Evolutionary conservation across 2,113 vertebrate species (phyloP), one percentile per base, ranked within the genome.

Genomic region (Upupa epops): DNA sequence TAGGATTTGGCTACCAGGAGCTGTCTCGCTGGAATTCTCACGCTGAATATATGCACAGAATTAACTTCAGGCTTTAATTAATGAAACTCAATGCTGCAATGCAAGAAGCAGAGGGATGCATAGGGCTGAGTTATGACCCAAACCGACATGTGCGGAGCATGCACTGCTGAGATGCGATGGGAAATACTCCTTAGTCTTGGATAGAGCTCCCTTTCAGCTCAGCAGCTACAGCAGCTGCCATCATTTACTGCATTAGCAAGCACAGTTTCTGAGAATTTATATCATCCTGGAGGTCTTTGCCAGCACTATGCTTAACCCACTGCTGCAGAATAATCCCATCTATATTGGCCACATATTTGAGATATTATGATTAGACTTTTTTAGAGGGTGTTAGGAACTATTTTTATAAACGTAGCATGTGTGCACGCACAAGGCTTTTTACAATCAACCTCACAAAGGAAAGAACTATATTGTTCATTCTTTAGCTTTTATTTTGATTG

Each of bases 211-310:
- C 83, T 84, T 76, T 88, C 93, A 96, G 95, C 37, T 77, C 96
- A 88, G 92, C 88, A 63, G 79, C 81, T 85, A 29, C 17, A 65
- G 97, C 96, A 97, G 96, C 96, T 97, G 96, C 83, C 87, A 17
- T 91, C 90, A 66, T 94, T 88, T 79, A 95, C 86, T 92, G 88
- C 90, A 94, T 90, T 93, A 93, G 69, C 80, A 87, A 94, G 89
- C 74, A 74, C 89, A 51, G 2, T 89, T 96, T 92, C 90, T 93
- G 90, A 92, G 93, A 95, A 96, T 95, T 88, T 93, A 93, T 95
- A 88, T 58, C 89, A 46, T 51, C 83, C 84, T 20, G 1, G 60
- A 80, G 90, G 61, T 94, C 93, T 86, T 88, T 79, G 87, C 94
- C 97, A 95, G 94, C 75, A 96, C 81, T 88, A 84, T 22, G 89